phyloP scores from a whole-genome alignment of 2,888 invertebrate species.

The Gonocerus acuteangulatus region DNA sequence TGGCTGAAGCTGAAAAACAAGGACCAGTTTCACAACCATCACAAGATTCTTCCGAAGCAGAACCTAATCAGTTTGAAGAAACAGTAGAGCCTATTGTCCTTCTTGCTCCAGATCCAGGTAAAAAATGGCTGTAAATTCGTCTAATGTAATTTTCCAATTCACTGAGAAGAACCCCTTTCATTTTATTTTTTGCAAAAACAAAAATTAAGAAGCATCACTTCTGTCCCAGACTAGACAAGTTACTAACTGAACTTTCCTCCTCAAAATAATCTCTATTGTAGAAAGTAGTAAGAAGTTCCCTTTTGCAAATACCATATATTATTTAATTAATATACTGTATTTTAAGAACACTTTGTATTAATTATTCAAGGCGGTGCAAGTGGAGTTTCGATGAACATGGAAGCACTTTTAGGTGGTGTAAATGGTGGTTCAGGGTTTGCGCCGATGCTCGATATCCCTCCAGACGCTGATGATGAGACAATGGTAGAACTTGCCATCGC shows the following conservation, averaged over 20 bases:
- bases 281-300: no score
- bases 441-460: slow-evolving; percentile 76
- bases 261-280: no score
- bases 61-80: slow-evolving; percentile 53
- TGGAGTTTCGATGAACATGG: slow-evolving; percentile 40
- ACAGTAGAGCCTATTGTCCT: slow-evolving; percentile 55
- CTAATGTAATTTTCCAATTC: no score
- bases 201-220: no score
- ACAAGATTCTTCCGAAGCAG: slow-evolving; percentile 46
- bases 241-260: no score
- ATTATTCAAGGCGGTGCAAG: slow-evolving; percentile 31
- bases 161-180: no score
- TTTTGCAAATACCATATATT: no score
- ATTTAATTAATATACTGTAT: no score
- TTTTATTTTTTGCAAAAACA: no score
- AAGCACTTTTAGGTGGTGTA: slow-evolving; percentile 46
- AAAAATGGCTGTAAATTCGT: background rate
- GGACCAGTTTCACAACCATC: slow-evolving; percentile 43
- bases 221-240: no score
- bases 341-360: no score
- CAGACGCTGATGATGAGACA: slow-evolving; percentile 93
- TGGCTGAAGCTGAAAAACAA: slow-evolving; percentile 43
- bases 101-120: slow-evolving; percentile 51
- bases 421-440: slow-evolving; percentile 54
- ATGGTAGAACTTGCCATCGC: slow-evolving; percentile 96